Evolutionary conservation across 2,113 vertebrate species (phyloP).

Genomic region (Monopterus albus): DNA sequence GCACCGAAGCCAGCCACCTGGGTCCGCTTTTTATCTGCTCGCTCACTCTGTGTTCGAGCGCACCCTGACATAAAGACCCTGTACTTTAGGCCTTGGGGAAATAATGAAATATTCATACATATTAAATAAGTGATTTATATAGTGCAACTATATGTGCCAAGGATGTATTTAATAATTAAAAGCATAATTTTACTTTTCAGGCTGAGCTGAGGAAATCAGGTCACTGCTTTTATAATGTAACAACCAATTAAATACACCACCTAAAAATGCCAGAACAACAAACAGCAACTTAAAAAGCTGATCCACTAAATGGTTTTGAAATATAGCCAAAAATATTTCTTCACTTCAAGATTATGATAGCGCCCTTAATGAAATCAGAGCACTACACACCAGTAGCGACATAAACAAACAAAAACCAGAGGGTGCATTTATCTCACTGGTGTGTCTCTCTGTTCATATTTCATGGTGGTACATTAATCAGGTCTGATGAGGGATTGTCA

Average conservation of each 20-base stretch:
- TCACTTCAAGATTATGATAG: neutral
- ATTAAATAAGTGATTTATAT: conserved; percentile 45
- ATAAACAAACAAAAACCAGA: conserved; percentile 10
- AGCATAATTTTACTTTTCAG: neutral
- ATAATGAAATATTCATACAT: conserved; percentile 47
- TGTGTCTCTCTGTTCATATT: neutral
- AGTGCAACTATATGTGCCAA: conserved; percentile 18
- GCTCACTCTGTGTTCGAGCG: too few relatives aligned
- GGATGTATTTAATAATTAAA: neutral
- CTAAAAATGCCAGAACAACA: neutral
- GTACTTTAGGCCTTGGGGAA: conserved; percentile 32
- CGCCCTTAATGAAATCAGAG: conserved; percentile 1
- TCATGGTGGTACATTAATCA: conserved; percentile 5
- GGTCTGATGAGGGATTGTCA: conserved; percentile 11
- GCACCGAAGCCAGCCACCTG: too few relatives aligned
- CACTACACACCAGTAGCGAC: neutral
- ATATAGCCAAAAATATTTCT: neutral
- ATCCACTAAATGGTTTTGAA: neutral
- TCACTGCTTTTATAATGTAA: too few relatives aligned
- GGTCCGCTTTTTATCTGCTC: too few relatives aligned
- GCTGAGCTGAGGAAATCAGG: neutral
- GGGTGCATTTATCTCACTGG: neutral
- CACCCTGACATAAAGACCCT: too few relatives aligned
- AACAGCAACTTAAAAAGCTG: neutral
- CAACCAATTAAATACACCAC: neutral